These are phyloP conservation scores for Parus major DNA, from an alignment of 2,113 vertebrate genomes.

Conservation along the genomic window DNA sequence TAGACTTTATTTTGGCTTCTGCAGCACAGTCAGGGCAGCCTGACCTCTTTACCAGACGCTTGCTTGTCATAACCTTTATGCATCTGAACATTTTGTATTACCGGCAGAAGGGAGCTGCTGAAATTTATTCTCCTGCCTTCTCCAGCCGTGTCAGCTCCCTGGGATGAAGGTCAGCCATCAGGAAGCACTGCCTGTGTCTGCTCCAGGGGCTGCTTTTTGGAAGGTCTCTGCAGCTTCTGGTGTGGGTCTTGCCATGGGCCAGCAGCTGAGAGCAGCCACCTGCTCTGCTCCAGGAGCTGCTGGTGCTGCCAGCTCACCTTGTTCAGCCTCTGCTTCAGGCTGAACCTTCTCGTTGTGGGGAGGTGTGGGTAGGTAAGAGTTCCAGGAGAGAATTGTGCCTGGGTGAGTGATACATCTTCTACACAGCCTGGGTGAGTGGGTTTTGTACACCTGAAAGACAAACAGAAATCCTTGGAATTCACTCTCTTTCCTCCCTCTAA, in stretches of 20 bases:
- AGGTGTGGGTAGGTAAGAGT: neutral
- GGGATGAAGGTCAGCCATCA: neutral
- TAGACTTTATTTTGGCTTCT: constrained; percentile 74
- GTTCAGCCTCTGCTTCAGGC: neutral
- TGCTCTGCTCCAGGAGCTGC: neutral
- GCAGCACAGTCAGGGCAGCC: constrained; percentile 40
- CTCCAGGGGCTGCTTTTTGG: neutral
- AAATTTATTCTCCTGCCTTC: constrained; percentile 17
- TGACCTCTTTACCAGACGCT: constrained; percentile 65
- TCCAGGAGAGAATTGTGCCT: neutral
- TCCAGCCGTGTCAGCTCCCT: neutral
- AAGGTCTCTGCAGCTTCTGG: neutral
- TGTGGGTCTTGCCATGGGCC: neutral
- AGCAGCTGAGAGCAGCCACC: neutral
- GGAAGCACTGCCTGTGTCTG: neutral
- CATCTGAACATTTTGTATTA: constrained; percentile 14
- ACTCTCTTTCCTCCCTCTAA: neutral
- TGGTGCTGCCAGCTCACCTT: neutral
- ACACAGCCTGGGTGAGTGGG: neutral
- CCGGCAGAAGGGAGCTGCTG: neutral
- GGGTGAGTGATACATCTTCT: neutral
- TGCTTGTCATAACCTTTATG: constrained; percentile 42
- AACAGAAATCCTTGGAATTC: neutral
- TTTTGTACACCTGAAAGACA: neutral
- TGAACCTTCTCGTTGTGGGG: fast-evolving